Evolutionary conservation across 2,797 vertebrate genomes (phyloP).

Genomic region (Hirundo rustica): DNA sequence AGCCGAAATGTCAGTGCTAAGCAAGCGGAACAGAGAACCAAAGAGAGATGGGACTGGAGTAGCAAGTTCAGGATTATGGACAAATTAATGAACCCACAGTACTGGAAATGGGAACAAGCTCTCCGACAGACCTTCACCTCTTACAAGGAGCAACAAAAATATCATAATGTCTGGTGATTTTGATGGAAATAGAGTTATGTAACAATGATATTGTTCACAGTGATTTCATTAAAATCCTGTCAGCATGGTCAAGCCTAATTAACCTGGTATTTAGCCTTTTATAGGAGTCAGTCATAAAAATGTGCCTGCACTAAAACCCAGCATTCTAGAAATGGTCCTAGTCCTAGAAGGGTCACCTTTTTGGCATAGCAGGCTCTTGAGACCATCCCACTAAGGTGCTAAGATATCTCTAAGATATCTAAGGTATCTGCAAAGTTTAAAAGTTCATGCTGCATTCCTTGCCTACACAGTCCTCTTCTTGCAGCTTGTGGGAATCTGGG

Average conservation of each 20-base stretch:
- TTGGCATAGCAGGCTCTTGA: not conserved
- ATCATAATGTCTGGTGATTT: not conserved
- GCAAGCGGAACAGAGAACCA: not conserved
- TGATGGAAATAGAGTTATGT: slow-evolving; percentile 26
- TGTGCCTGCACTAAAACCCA: not conserved
- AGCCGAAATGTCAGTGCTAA: not conserved
- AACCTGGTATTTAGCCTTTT: slow-evolving; percentile 34
- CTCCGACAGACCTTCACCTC: slow-evolving; percentile 4
- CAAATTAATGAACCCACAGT: not conserved
- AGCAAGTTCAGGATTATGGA: not conserved
- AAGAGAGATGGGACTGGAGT: not conserved
- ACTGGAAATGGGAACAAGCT: not conserved
- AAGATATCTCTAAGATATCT: not conserved
- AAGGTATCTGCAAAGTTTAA: not conserved
- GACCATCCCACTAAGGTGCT: not conserved
- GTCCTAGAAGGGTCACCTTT: not conserved
- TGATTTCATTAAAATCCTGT: slow-evolving; percentile 58
- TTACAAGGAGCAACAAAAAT: not conserved
- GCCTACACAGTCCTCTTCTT: not conserved
- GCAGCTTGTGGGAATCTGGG: not conserved
- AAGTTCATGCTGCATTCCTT: not conserved
- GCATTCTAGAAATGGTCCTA: slow-evolving; percentile 5
- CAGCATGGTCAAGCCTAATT: slow-evolving; percentile 34
- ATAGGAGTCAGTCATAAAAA: slow-evolving; percentile 30
- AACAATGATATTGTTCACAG: slow-evolving; percentile 26